A percentile compares a stretch with the other conserved stretches of the same genome.
phyloP scores from a whole-genome alignment of 2,888 invertebrate species.

The Timema podura region DNA sequence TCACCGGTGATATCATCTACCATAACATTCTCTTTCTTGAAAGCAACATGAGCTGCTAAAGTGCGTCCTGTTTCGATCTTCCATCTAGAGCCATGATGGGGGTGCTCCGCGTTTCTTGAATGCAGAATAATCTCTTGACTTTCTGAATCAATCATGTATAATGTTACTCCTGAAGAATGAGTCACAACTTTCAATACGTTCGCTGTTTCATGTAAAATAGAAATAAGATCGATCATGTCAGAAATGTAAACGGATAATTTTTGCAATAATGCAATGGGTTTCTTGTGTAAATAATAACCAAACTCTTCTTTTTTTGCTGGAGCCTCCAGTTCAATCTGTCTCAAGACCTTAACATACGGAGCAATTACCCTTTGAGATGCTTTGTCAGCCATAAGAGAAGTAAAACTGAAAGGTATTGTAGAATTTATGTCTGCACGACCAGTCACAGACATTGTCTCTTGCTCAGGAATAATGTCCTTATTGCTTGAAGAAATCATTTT shows the following conservation, averaged over 20 bases:
- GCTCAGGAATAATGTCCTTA: no score
- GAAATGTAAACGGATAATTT: constrained; percentile 49
- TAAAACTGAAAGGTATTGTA: no score
- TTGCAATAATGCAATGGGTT: constrained; percentile 42
- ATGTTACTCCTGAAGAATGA: constrained; percentile 10
- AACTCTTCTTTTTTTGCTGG: constrained; percentile 9
- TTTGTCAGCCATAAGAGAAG: no score
- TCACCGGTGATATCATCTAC: constrained; percentile 55
- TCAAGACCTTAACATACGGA: no score
- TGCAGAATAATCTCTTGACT: not conserved
- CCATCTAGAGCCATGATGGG: constrained; percentile 50
- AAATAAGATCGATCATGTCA: constrained; percentile 54
- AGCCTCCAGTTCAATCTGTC: no score
- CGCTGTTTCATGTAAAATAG: constrained; percentile 54
- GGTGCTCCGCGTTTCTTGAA: constrained; percentile 25
- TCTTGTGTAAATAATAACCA: constrained; percentile 41
- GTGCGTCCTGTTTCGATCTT: constrained; percentile 48
- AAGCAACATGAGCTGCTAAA: constrained; percentile 55
- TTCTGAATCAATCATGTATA: not conserved
- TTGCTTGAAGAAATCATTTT: no score
- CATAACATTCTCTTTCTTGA: constrained; percentile 52
- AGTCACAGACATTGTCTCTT: no score
- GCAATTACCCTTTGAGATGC: no score
- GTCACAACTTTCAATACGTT: constrained; percentile 31
- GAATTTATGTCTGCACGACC: no score